Conservation (phyloP, 2,113 vertebrate species). For the Stictonetta naevosa region DNA sequence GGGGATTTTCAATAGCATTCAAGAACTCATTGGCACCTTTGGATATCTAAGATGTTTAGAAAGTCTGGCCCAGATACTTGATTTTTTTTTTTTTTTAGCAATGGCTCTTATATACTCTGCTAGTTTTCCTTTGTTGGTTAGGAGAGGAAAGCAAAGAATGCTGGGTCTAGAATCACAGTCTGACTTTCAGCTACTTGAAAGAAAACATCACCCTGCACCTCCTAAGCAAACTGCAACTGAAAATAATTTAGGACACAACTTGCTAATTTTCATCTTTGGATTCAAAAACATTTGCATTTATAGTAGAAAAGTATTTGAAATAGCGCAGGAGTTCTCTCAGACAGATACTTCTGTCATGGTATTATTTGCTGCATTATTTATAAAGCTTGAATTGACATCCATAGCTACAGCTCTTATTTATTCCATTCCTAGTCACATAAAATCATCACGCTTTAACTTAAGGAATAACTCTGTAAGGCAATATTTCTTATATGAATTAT, state of each 20-base stretch:
- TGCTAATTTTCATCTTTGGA: background rate
- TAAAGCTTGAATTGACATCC: background rate
- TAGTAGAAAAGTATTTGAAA: background rate
- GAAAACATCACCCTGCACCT: background rate
- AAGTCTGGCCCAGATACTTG: background rate
- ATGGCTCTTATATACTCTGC: background rate
- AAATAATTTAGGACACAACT: background rate
- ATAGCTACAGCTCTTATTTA: background rate
- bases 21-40: background rate
- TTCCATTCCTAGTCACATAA: background rate
- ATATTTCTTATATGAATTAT: background rate
- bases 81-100: background rate
- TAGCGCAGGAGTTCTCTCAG: background rate
- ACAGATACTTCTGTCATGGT: background rate
- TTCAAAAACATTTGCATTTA: background rate
- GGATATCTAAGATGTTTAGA: background rate
- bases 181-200: background rate
- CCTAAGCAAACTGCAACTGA: background rate
- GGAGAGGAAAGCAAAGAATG: background rate
- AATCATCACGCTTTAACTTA: background rate
- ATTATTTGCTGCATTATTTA: background rate
- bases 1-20: background rate
- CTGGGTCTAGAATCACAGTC: background rate
- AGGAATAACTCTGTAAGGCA: background rate
- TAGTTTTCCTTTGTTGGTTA: background rate